Evolutionary conservation across 2,888 invertebrate genomes (phyloP).

Genomic region (Cerceris rybyensis): DNA sequence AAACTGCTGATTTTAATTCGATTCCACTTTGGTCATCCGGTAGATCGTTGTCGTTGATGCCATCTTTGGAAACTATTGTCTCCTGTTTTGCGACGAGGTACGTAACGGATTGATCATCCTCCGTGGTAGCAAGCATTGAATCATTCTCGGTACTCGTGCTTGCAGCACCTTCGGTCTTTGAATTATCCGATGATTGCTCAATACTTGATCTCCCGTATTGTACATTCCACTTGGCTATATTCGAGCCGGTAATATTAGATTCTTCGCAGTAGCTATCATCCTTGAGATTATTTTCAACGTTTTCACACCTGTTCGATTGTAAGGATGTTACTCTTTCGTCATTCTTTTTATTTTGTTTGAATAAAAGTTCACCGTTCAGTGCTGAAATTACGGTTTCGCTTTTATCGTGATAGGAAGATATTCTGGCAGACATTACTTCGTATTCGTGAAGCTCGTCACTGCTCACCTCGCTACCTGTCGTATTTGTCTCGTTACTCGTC

Average conservation of each 20-base stretch:
- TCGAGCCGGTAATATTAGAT: slow-evolving; percentile 4
- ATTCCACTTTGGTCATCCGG: slow-evolving; percentile 16
- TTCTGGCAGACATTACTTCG: slow-evolving; percentile 65
- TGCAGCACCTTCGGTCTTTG: slow-evolving; percentile 11
- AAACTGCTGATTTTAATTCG: slow-evolving; percentile 36
- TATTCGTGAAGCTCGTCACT: slow-evolving; percentile 77
- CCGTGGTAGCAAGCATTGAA: slow-evolving; percentile 15
- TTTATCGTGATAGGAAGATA: slow-evolving; percentile 9
- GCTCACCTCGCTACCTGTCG: slow-evolving; percentile 74
- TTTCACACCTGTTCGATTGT: background rate
- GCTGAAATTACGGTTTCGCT: slow-evolving; percentile 28
- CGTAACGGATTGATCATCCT: slow-evolving; percentile 37
- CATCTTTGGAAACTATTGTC: slow-evolving; percentile 28
- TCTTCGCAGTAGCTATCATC: slow-evolving; percentile 16
- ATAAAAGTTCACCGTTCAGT: slow-evolving; percentile 32
- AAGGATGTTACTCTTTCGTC: slow-evolving; percentile 1
- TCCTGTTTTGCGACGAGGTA: slow-evolving; percentile 5
- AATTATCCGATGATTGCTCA: slow-evolving; percentile 32
- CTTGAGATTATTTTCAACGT: slow-evolving; percentile 10
- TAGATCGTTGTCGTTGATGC: slow-evolving; percentile 45
- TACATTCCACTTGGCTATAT: slow-evolving; percentile 25
- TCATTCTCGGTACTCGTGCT: slow-evolving; percentile 25
- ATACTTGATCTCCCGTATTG: slow-evolving; percentile 11
- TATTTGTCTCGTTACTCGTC: slow-evolving; percentile 70
- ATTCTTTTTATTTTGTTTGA: slow-evolving; percentile 18